Evolutionary conservation across 2,797 vertebrate species (phyloP), one percentile per base, ranked within the genome.

Genomic region (Rallus crepitans): DNA sequence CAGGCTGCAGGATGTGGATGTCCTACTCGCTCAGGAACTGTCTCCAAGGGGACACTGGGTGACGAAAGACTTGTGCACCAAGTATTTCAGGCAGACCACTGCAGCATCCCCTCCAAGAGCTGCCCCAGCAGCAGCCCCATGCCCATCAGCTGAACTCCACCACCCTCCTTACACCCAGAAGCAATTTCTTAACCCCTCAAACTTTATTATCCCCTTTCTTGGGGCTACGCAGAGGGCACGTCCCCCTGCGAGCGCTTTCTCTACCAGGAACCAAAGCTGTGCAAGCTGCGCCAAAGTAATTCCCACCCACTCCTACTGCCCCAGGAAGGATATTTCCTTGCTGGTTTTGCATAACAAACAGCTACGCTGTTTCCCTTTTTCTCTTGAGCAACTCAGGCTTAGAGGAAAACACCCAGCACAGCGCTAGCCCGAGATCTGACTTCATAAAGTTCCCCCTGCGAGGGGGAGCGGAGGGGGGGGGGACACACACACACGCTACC

Each of bases 241-340:
- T 69, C 90, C 72, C 89, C 70, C 72, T 59, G 57, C 9, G 1
- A 96, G 83, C 6, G 12, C 76, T 82, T 63, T 47, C 72, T 59
- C 92, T 90, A 59, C 70, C 87, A 76, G 86, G 63, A 85, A 35
- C 69, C 83, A 89, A 90, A 94, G 83, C 90, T 63, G 72, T 60
- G 16, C 52, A 87, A 90, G 79, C 84, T 48, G 39, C 2, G 4
- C 4, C 2, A 82, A 92, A 90, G 39, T 81, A 94, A 95, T 78
- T 93, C 94, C 94, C 93, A 95, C 96, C 86, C 78, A 75, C 87
- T 75, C 93, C 78, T 55, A 61, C 89, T 94, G 95, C 88, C 95
- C 93, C 82, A 35, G 90, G 94, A 94, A 94, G 89, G 83, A 83
- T 78, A 93, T 82, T 94, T 93, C 90, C 70, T 42, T 1, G 3